Percentiles rank a stretch among this genome's conserved stretches.
Conservation (phyloP, 2,888 invertebrate genomes). For the Drosophila macrospina region DNA sequence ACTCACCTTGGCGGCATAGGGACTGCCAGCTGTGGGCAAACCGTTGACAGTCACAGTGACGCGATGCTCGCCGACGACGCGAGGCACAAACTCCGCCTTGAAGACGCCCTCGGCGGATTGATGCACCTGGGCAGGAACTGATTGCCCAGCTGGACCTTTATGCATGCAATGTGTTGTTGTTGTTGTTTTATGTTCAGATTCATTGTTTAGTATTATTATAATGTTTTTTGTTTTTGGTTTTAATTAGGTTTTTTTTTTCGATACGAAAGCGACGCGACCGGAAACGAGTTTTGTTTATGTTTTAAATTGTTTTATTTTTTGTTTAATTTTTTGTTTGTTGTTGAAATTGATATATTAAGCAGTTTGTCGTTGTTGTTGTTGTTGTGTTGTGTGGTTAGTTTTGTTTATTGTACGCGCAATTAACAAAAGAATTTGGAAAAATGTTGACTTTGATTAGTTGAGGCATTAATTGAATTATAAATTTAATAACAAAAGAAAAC, state of each 20-base stretch:
- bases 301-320: conserved; percentile 45
- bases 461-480: conserved; percentile 42
- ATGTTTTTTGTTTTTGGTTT: conserved; percentile 31
- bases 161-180: conserved; percentile 27
- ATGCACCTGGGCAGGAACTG: conserved; percentile 95
- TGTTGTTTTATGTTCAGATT: conserved; percentile 34
- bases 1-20: conserved; percentile 94
- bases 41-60: conserved; percentile 94
- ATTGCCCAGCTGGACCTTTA: conserved; percentile 95
- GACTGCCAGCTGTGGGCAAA: conserved; percentile 94
- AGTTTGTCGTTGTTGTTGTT: conserved; percentile 49
- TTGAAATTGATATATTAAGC: conserved; percentile 64
- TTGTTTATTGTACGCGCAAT: conserved; percentile 32
- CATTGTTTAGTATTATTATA: conserved; percentile 35
- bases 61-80: conserved; percentile 95
- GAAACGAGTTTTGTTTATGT: conserved; percentile 69
- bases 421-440: conserved; percentile 75
- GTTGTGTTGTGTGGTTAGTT: conserved; percentile 62
- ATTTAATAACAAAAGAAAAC: background rate
- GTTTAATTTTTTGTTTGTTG: conserved; percentile 38
- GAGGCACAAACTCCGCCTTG: conserved; percentile 96
- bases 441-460: conserved; percentile 73
- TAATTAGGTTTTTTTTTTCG: conserved; percentile 30
- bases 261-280: conserved; percentile 61
- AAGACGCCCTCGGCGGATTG: conserved; percentile 93